Conservation (phyloP, 2,888 invertebrate species). For the Agrotis clavis region DNA sequence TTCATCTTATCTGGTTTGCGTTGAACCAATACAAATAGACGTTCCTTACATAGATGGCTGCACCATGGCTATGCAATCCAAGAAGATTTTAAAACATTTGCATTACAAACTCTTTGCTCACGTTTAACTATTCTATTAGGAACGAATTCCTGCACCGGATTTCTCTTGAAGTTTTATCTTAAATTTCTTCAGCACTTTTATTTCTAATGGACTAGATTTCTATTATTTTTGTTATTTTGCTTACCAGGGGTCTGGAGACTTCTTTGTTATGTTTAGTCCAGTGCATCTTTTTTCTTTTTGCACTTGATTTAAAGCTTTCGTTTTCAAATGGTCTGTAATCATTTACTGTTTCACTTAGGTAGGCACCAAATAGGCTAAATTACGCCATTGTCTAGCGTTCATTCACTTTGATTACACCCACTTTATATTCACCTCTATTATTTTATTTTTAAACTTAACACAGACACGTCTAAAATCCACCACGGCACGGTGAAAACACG, state of each 20-base stretch:
- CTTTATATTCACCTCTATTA: constrained; percentile 17
- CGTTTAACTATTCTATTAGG: constrained; percentile 47
- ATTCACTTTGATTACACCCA: constrained; percentile 11
- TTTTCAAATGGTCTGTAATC: constrained; percentile 21
- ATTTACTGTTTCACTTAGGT: constrained; percentile 12
- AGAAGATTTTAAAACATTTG: constrained; percentile 45
- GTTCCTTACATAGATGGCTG: constrained; percentile 38
- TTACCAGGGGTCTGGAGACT: constrained; percentile 37
- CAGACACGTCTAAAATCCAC: constrained; percentile 26
- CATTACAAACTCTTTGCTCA: constrained; percentile 19
- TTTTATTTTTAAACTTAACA: constrained; percentile 9
- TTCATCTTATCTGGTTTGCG: constrained; percentile 62
- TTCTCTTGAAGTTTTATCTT: constrained; percentile 43
- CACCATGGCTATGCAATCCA: constrained; percentile 41
- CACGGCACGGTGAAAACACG: constrained; percentile 34
- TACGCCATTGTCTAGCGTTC: constrained; percentile 16
- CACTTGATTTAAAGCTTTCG: constrained; percentile 24
- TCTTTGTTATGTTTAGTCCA: constrained; percentile 50
- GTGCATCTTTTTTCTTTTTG: constrained; percentile 30
- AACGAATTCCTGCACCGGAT: constrained; percentile 32
- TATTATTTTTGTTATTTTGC: constrained; percentile 31
- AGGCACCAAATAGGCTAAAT: constrained; percentile 1
- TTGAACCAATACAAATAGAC: constrained; percentile 53
- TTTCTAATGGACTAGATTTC: constrained; percentile 21
- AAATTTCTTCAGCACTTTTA: constrained; percentile 24